Evolutionary conservation across 2,888 invertebrate species (phyloP).

Genomic region (Cataglyphis albicans): DNA sequence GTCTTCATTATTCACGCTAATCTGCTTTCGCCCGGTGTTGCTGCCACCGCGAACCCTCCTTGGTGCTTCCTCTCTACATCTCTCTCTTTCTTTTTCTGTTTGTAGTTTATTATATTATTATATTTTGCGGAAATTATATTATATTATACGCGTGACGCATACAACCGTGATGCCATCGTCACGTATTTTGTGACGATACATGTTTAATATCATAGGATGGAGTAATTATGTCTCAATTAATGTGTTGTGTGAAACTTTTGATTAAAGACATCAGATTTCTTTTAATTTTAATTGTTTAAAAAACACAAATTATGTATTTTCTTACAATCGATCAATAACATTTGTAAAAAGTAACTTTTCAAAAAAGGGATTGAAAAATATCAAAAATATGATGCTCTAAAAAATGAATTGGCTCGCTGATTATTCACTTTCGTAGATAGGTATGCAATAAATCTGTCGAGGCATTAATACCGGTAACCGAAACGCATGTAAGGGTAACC

Average conservation of each 20-base stretch:
- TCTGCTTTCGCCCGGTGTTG: conserved; percentile 81
- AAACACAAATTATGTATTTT: not conserved
- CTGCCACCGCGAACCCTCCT: conserved; percentile 66
- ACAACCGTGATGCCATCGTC: conserved; percentile 15
- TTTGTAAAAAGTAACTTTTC: not conserved
- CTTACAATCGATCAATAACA: conserved; percentile 1
- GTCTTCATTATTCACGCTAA: conserved; percentile 85
- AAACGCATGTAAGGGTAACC: conserved; percentile 40
- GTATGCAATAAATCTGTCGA: conserved; percentile 15
- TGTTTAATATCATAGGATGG: not conserved
- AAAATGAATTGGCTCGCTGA: not conserved
- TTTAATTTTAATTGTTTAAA: not conserved
- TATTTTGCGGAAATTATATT: conserved; percentile 46
- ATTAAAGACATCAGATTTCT: not conserved
- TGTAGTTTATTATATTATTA: not conserved
- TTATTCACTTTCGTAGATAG: conserved; percentile 5
- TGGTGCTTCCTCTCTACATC: conserved; percentile 36
- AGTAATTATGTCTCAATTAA: conserved; percentile 1
- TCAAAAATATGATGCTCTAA: not conserved
- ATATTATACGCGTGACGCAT: conserved; percentile 20
- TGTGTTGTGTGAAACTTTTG: not conserved
- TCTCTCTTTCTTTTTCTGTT: conserved; percentile 24
- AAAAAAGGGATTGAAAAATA: not conserved
- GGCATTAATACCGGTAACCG: conserved; percentile 29
- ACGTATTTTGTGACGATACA: conserved; percentile 11